phyloP scores from a whole-genome alignment of 2,797 vertebrate species.

The Moxostoma hubbsi region DNA sequence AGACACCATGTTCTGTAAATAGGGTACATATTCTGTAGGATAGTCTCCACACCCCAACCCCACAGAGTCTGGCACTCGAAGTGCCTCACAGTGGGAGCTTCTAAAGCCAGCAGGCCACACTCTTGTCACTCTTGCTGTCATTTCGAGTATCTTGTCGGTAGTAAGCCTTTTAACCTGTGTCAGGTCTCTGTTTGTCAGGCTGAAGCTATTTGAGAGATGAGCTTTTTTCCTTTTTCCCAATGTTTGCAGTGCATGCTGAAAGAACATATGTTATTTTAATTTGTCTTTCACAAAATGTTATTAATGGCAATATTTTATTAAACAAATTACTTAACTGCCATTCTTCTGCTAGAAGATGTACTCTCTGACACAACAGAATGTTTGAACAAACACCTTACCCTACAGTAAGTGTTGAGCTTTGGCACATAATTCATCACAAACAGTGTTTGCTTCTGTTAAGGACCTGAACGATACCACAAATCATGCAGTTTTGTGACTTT shows the following conservation, averaged over 20 bases:
- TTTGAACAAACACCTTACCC: no score
- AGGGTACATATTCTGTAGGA: slow-evolving; percentile 21
- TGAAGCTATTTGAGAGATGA: slow-evolving; percentile 4
- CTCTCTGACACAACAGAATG: no score
- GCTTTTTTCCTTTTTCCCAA: not conserved
- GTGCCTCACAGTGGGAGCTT: slow-evolving; percentile 20
- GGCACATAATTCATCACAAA: no score
- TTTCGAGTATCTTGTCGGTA: slow-evolving; percentile 6
- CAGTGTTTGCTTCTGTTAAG: no score
- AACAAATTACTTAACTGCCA: no score
- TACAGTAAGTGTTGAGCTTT: no score
- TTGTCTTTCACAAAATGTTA: not conserved
- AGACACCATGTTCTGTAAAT: no score
- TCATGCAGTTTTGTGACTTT: no score
- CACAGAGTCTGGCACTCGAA: not conserved
- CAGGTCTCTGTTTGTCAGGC: slow-evolving; percentile 33
- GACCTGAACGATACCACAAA: no score
- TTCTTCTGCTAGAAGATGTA: no score
- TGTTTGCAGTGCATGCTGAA: not conserved
- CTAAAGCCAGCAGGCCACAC: not conserved
- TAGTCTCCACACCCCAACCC: slow-evolving; percentile 24
- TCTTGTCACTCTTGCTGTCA: slow-evolving; percentile 12
- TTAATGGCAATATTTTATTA: no score
- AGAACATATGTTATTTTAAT: not conserved
- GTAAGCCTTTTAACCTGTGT: slow-evolving; percentile 42